phyloP scores from a whole-genome alignment of 2,888 invertebrate genomes.

The Dasysyrphus tricinctus region DNA sequence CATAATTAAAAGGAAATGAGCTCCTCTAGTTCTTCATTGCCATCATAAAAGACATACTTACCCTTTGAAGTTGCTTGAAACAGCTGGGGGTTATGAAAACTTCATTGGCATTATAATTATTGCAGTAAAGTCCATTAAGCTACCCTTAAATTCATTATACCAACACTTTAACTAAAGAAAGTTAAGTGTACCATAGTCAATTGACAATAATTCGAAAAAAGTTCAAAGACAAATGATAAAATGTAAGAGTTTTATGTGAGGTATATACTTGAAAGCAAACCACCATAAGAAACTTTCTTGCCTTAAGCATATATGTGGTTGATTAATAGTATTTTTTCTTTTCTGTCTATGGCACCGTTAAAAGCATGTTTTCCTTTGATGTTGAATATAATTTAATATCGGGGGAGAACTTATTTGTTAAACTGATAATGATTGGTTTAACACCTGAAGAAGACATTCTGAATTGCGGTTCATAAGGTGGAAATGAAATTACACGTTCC shows the following conservation, averaged over 20 bases:
- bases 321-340: neutral
- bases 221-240: neutral
- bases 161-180: neutral
- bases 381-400: neutral
- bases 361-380: neutral
- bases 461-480: too few relatives aligned
- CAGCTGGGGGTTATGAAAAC: conserved; percentile 21
- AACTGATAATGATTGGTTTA: neutral
- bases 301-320: neutral
- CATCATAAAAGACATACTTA: neutral
- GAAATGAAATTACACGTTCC: too few relatives aligned
- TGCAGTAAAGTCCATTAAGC: conserved; percentile 14
- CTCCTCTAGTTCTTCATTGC: conserved; percentile 5
- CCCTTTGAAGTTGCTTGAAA: conserved; percentile 7
- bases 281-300: neutral
- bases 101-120: conserved; percentile 14
- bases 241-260: neutral
- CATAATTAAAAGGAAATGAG: conserved; percentile 14
- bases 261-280: neutral
- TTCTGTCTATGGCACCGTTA: too few relatives aligned
- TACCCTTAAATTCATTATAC: neutral
- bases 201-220: conserved; percentile 1
- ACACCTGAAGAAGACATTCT: neutral
- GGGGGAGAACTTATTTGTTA: neutral
- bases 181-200: neutral